Base-by-base conservation (phyloP, 2,113 vertebrate genomes). In the Ciconia stormi region DNA sequence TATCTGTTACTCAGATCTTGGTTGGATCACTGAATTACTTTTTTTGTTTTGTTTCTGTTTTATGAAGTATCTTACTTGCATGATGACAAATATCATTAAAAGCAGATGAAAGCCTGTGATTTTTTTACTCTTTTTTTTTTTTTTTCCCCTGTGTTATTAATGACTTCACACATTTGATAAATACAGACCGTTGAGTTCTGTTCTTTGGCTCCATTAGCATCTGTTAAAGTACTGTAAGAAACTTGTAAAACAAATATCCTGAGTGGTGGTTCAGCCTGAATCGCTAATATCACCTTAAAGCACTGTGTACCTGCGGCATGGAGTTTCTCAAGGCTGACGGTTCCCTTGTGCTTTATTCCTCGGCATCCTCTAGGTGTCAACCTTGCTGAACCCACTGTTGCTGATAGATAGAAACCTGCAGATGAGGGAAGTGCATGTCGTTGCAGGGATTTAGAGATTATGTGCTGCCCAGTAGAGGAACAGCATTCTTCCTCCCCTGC, bases 301-400 rank as follows among this genome's bases (percentile, higher is more conserved):
- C 38, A 3, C n/a, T 27, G 19, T 0, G 1, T 52, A 8, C 16
- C 22, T 40, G 25, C 2, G 2, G 40, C 22, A 3, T 0, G 0
- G 30, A 6, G 1, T 70, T 78, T 56, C 32, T 72, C 42, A 14
- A 42, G 34, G 52, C 61, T 74, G 11, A 6, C 1, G 3, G 9
- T 79, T 52, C n/a, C 59, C 30, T 46, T 44, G 21, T 79, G 47
- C 77, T 82, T 79, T 85, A 40, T 76, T 96, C 44, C 30, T 84
- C 73, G 38, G 13, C 38, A 63, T 65, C n/a, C 71, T 59, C 38
- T 56, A 42, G 23, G 30, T 90, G 77, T 95, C 69, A 81, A 16
- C 72, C 30, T 27, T 77, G n/a, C 67, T 83, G 95, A 83, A 27
- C 29, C n/a, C 47, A n/a, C 81, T 78, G 66, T 58, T 72, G 25